Conservation (phyloP, 1,140 invertebrate genomes). For the Pristionchus pacificus region DNA sequence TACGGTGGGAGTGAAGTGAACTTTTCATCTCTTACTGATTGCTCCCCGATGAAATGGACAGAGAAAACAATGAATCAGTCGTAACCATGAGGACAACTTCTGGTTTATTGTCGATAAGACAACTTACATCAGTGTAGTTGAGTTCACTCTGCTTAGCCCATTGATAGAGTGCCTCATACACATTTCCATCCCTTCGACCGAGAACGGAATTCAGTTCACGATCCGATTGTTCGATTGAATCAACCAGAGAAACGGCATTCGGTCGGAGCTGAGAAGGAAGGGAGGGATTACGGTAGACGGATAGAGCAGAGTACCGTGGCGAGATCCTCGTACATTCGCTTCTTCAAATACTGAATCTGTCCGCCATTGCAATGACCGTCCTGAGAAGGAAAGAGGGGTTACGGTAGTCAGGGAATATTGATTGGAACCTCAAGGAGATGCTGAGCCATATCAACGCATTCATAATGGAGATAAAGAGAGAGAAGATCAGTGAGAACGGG, state of each 20-base stretch:
- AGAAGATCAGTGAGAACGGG: constrained; percentile 34
- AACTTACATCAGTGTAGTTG: constrained; percentile 66
- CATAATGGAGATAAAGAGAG: constrained; percentile 43
- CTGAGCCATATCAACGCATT: constrained; percentile 35
- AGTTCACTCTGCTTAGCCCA: constrained; percentile 80
- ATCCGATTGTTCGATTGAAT: constrained; percentile 82
- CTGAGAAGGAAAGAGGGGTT: too few species aligned
- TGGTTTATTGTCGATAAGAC: too few species aligned
- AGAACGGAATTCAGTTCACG: constrained; percentile 72
- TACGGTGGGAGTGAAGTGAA: too few species aligned
- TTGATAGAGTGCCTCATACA: constrained; percentile 79
- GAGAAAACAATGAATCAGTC: too few species aligned
- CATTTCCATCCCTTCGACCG: constrained; percentile 82
- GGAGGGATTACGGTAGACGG: background rate
- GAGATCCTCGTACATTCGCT: constrained; percentile 33
- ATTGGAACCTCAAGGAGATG: constrained; percentile 38
- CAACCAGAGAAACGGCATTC: constrained; percentile 81
- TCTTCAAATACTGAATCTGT: constrained; percentile 36
- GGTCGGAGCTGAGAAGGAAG: constrained; percentile 58
- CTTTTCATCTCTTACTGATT: too few species aligned
- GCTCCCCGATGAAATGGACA: too few species aligned
- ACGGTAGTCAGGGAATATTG: too few species aligned
- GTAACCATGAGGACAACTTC: too few species aligned
- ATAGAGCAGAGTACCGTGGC: background rate
- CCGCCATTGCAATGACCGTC: constrained; percentile 30